Base-by-base conservation (phyloP, 2,797 vertebrate species). In the Lepilemur septentrionalis region DNA sequence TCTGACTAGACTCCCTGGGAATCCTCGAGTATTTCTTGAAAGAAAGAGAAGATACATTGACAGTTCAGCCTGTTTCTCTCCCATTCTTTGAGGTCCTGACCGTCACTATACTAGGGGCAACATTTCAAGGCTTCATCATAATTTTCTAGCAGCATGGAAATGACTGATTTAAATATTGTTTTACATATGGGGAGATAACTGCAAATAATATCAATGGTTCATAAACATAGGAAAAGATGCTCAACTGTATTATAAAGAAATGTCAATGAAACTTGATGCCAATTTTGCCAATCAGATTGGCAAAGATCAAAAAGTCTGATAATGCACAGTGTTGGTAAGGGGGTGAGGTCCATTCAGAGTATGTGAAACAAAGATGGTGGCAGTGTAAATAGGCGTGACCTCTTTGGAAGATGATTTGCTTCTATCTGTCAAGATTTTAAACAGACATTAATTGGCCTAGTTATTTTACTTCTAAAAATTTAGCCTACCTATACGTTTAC, bases 221-320 rank as follows among this genome's bases (percentile, higher is more conserved):
- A 90, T 55, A 94, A 94, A 84, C 7, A 25, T 35, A 89, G n/a
- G 18, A 65, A 93, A 85, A 95, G 25, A 80, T 57, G 11, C 8
- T 96, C 15, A 73, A 57, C 6, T 81, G 3, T 92, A 76, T 78
- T 96, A 92, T 43, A 61, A 95, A 75, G 50, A 93, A 81, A 83
- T 38, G 12, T 52, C 69, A 48, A 28, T 35, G 73, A 96, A 28
- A 30, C 22, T 52, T 59, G 25, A 50, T 72, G 72, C 5, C 43
- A 57, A 11, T 83, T 91, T 88, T 89, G 46, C 50, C 17, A 67
- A 88, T 91, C 5, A 30, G 67, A 52, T 0, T 70, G 25, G 32
- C 38, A 96, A 88, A 91, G 59, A 90, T 78, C 18, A 63, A 72
- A 86, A 57, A 46, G 75, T 75, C 89, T 63, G 35, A 43, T 28